phyloP scores from a whole-genome alignment of 2,888 invertebrate genomes.

The Polymixis flavicincta region DNA sequence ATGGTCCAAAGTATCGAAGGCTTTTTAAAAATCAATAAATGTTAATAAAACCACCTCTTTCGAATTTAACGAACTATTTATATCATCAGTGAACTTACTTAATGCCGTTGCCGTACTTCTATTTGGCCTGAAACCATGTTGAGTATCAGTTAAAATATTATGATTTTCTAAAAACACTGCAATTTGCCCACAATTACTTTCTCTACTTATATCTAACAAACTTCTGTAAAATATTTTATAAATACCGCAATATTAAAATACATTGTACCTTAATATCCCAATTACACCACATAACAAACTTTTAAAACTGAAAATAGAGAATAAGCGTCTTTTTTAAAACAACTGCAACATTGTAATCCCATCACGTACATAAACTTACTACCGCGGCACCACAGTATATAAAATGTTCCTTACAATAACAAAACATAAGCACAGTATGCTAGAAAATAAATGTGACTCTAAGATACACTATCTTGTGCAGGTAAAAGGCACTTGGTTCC shows the following conservation, averaged over 20 bases:
- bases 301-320: background rate
- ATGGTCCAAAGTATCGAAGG: too few species aligned
- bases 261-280: too few species aligned
- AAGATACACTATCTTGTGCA: slow-evolving; percentile 72
- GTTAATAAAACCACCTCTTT: too few species aligned
- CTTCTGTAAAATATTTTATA: background rate
- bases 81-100: too few species aligned
- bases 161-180: too few species aligned
- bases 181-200: too few species aligned
- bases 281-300: background rate
- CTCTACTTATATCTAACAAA: background rate
- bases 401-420: slow-evolving; percentile 42
- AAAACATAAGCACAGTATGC: slow-evolving; percentile 43
- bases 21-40: too few species aligned
- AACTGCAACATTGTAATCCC: slow-evolving; percentile 13
- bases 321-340: background rate
- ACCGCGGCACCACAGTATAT: slow-evolving; percentile 19
- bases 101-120: too few species aligned
- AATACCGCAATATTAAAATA: background rate
- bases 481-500: slow-evolving; percentile 81
- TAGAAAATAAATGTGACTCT: slow-evolving; percentile 62
- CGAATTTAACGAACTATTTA: too few species aligned
- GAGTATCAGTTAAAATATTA: too few species aligned
- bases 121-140: too few species aligned
- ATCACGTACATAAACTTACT: slow-evolving; percentile 20